Base-by-base conservation (phyloP, 2,113 vertebrate species). In the Microtus pennsylvanicus region DNA sequence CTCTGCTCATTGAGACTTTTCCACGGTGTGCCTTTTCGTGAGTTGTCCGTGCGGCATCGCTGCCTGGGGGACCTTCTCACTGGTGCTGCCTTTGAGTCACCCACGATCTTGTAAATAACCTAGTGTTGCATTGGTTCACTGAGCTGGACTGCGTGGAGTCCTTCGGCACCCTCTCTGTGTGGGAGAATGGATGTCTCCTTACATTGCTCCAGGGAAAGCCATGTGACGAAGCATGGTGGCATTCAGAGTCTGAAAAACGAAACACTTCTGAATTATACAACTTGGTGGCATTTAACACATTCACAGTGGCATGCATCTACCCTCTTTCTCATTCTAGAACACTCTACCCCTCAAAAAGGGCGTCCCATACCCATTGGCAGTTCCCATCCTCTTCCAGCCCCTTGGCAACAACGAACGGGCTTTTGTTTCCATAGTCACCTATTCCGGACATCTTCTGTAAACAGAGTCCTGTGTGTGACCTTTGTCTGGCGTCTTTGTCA, bases 261-360 rank as follows among this genome's bases (percentile, higher is more conserved):
- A 22, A n/a, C 58, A 5, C 74, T 38, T 90, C 26, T 33, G 38
- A 35, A 58, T 17, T 17, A 10, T 19, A 19, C 9, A 8, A 0
- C 72, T 55, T 17, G 6, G 58, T 58, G 19, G n/a, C 67, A 33
- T 47, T n/a, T 33, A 70, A 45, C 63, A 2, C 82, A 19, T 74
- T 76, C 13, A 42, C 80, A n/a, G 2, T 7, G 38, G 7, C 8
- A 10, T 35, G 7, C 0, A 7, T 4, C 26, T 13, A 8, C 7
- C 86, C 47, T 38, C 9, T 80, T 74, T 65, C 47, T n/a, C 10
- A 8, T 42, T 85, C 82, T 70, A 85, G 92, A 88, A n/a, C 28
- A 16, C 69, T 78, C 89, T 47, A 7, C 28, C 26, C 8, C 52
- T 85, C 52, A 2, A 0, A 24, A 38, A 74, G 61, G 94, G 65